Base-by-base conservation (phyloP, 2,113 vertebrate species). In the Carassius gibelio region DNA sequence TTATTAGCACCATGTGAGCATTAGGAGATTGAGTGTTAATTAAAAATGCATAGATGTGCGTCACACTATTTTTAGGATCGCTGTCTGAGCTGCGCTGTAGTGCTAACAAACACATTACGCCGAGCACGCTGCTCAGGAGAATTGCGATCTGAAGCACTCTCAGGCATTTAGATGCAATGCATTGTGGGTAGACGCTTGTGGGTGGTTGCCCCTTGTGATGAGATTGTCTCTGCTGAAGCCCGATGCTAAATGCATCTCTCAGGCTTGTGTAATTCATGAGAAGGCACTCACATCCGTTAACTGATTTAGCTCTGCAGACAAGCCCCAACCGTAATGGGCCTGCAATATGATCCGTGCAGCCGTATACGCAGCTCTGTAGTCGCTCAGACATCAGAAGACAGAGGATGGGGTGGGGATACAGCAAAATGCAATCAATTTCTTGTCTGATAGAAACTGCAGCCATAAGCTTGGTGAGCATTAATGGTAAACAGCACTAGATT, bases 321-420 rank as follows among this genome's bases (percentile, higher is more conserved):
- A 86, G 79, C 71, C 77, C 81, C 17, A 66, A 85, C 89, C 89
- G 89, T 93, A 93, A 92, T 93, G 93, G 90, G 87, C 75, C 80
- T 88, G 93, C 84, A 94, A 94, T 92, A 91, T 90, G 91, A 95
- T 94, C 91, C 88, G 83, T 88, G 79, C 85, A 89, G 88, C 81
- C 78, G 36, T 11, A 10, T 48, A 21, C 17, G 64, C 66, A 23
- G 66, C 62, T 81, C 62, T 69, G 64, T 81, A 57, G 88, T 55
- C 90, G 83, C 14, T 88, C 68, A 15, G 42, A 81, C 17, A 81
- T 81, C 62, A 36, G 66, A 72, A 38, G 48, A 72, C 48, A 57
- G 62, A 50, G 38, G 17, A 69, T 50, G 75, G 80, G 23, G n/a
- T 80, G 26, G 30, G 61, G 66, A 64, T 52, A 34, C 21, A 72